Conservation (phyloP, 2,797 vertebrate species). For the Babyrousa celebensis region DNA sequence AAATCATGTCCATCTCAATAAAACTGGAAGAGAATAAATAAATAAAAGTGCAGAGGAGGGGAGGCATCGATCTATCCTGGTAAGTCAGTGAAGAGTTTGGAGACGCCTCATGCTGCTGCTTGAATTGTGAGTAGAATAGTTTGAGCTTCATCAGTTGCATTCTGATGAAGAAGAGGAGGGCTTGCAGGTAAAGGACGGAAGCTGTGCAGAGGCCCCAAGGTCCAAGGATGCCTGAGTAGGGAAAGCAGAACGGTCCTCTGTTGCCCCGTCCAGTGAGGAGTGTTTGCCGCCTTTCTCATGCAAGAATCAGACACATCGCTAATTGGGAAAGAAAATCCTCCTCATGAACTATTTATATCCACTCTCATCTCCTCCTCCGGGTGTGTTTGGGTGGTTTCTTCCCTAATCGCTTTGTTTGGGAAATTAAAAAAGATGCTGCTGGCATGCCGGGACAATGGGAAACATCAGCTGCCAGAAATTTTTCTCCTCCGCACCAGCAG, state of each 20-base stretch:
- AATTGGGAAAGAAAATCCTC: constrained; percentile 35
- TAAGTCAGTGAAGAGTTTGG: neutral
- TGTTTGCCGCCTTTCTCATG: accelerated
- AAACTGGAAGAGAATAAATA: neutral
- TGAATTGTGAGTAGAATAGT: too few relatives aligned
- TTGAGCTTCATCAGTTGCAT: too few relatives aligned
- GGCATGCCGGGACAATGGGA: neutral
- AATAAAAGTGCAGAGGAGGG: neutral
- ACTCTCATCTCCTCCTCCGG: accelerated
- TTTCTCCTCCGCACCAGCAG: neutral
- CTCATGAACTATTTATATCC: constrained; percentile 25
- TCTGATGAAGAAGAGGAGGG: neutral
- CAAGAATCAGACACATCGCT: neutral
- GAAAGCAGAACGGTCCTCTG: accelerated
- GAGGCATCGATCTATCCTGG: neutral
- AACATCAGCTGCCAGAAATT: constrained; percentile 28
- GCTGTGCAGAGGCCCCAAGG: neutral
- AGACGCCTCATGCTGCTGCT: neutral
- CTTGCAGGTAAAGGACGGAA: neutral
- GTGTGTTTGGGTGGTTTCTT: constrained; percentile 49
- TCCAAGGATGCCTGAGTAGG: neutral
- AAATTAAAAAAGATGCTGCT: neutral
- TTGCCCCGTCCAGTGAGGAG: accelerated
- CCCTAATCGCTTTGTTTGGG: constrained; percentile 68
- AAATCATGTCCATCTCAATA: neutral